These are phyloP conservation scores for Phalacrocorax aristotelis DNA, from an alignment of 2,113 vertebrate species.

Conservation along the genomic window DNA sequence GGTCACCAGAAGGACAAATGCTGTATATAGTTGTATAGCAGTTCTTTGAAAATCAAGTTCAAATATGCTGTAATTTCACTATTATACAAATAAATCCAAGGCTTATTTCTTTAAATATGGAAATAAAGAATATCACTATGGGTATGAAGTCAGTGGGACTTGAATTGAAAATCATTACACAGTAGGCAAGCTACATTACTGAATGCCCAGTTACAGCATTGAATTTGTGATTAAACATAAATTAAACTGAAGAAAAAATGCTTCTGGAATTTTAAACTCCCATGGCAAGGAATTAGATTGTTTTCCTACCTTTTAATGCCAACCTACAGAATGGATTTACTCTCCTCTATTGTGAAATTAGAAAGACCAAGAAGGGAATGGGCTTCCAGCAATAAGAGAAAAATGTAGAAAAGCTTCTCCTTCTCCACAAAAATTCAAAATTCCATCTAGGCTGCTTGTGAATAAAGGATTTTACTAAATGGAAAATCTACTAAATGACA, in stretches of 20 bases:
- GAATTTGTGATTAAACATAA: slow-evolving; percentile 39
- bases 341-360: not conserved
- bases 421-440: not conserved
- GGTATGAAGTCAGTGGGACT: not conserved
- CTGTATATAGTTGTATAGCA: not conserved
- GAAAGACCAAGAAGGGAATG: not conserved
- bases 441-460: not conserved
- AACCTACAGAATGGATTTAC: not conserved
- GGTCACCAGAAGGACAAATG: slow-evolving; percentile 35
- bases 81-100: not conserved
- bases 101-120: not conserved
- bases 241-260: slow-evolving; percentile 3
- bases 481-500: not conserved
- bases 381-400: not conserved
- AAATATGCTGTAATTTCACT: not conserved
- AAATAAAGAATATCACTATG: not conserved
- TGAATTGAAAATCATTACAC: slow-evolving; percentile 16
- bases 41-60: not conserved
- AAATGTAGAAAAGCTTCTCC: not conserved
- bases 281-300: not conserved
- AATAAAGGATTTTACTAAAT: not conserved
- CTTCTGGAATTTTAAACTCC: not conserved
- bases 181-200: not conserved
- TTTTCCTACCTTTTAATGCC: not conserved
- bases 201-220: not conserved